Conservation (phyloP, 2,113 vertebrate species). For the Grus americana region DNA sequence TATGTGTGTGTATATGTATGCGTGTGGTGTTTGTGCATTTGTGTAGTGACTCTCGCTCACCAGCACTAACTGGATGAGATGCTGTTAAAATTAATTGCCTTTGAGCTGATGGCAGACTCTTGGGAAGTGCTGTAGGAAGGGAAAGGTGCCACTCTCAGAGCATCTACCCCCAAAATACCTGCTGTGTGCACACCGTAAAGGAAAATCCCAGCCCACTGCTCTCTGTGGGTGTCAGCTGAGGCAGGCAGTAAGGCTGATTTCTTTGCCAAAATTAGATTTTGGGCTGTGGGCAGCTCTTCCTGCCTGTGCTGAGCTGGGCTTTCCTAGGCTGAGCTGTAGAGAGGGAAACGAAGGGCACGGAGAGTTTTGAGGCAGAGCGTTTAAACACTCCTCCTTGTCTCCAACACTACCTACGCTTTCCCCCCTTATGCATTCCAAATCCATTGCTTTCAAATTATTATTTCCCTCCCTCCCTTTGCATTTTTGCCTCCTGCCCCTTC, state of each 20-base stretch:
- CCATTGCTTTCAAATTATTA: slow-evolving; percentile 42
- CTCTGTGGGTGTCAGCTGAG: neutral
- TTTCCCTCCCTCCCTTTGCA: neutral
- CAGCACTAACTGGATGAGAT: neutral
- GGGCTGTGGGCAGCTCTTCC: slow-evolving; percentile 12
- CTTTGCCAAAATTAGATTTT: neutral
- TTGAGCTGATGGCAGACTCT: slow-evolving; percentile 4
- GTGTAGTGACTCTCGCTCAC: neutral
- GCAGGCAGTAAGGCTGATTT: neutral
- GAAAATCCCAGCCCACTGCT: slow-evolving; percentile 1
- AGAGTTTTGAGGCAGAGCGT: slow-evolving; percentile 13
- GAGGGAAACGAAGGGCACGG: neutral
- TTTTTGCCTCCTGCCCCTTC: slow-evolving; percentile 44
- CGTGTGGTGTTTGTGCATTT: neutral
- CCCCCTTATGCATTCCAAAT: slow-evolving; percentile 24
- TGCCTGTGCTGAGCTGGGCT: neutral
- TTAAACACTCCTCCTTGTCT: neutral
- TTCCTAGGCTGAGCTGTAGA: slow-evolving; percentile 8
- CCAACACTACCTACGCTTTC: neutral
- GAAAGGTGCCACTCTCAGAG: neutral
- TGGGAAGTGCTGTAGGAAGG: neutral
- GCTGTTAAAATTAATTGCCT: slow-evolving; percentile 30
- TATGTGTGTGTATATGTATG: slow-evolving; percentile 32
- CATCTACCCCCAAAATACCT: slow-evolving; percentile 13
- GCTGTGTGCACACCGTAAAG: neutral